Evolutionary conservation across 2,888 invertebrate species (phyloP), one percentile per base, ranked within the genome.

Genomic region (Gasteruption jaculator): DNA sequence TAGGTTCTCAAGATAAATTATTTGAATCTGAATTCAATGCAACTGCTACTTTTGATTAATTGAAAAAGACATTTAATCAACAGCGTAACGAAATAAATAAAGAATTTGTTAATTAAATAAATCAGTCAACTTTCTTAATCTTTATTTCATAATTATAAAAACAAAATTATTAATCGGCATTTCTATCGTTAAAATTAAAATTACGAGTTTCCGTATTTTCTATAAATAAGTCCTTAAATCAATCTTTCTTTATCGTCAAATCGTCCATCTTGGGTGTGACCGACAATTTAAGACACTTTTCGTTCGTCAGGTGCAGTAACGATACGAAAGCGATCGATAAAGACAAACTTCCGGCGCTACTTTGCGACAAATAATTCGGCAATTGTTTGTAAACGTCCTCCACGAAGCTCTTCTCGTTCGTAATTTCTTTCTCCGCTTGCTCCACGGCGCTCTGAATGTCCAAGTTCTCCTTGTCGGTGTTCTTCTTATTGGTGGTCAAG

Each of bases 221-320:
- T n/a, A n/a, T n/a, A n/a, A n/a, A n/a, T n/a, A n/a, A n/a, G 24
- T n/a, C n/a, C 24, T 24, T n/a, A 24, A n/a, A 7, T 41, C 30
- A 48, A 11, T 37, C 46, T 21, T 45, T 41, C 1, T 38, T 14
- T 35, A 68, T 37, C 14, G 45, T 38, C 10, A 69, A 34, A 38
- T 69, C 61, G 1, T 58, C 50, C 31, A 57, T 27, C 19, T 61
- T 54, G 2, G 44, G n/a, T 3, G 43, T 7, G 2, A 55, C 36
- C 4, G n/a, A 24, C 29, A 66, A 33, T 15, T 31, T 38, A 8
- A 87, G 70, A 24, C 76, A 80, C 57, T 83, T 82, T 63, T 92
- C 91, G 64, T 92, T 92, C 3, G 88, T 86, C 54, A 92, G 73
- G 74, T 92, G 91, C 4, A 92, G 73, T 12, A 91, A 74, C 0